These are phyloP conservation scores for Trematomus loennbergii DNA, from an alignment of 2,113 vertebrate species.

Conservation along the genomic window DNA sequence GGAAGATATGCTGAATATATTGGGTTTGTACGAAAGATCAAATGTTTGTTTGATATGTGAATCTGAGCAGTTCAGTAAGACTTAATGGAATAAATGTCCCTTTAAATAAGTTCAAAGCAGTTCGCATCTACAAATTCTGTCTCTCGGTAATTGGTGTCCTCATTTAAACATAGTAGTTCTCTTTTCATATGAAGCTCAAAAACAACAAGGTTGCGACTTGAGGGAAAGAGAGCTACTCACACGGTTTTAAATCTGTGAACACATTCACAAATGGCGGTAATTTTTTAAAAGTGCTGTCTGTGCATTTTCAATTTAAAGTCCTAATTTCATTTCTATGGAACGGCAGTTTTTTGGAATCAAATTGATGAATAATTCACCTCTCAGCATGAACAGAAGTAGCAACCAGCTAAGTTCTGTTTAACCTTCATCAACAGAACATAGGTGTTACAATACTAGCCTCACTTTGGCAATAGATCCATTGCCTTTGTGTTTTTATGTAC, in stretches of 20 bases:
- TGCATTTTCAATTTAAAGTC: background rate
- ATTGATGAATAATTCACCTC: conserved; percentile 10
- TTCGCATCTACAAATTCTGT: background rate
- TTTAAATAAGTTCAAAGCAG: background rate
- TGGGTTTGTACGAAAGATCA: background rate
- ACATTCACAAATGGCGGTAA: background rate
- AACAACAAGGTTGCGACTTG: background rate
- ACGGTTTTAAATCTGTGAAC: background rate
- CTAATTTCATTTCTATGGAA: background rate
- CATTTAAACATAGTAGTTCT: background rate
- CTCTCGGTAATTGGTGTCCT: background rate
- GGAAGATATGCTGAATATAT: background rate
- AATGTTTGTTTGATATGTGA: background rate
- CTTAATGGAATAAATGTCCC: background rate
- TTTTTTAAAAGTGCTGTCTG: background rate
- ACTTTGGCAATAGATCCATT: background rate
- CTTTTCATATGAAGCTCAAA: background rate
- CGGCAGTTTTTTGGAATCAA: background rate
- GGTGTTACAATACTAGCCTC: background rate
- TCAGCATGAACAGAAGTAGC: background rate
- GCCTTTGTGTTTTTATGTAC: background rate
- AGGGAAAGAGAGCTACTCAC: background rate
- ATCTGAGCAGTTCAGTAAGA: background rate
- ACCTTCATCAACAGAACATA: background rate
- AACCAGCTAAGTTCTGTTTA: too few species aligned